Percentiles rank a stretch among this genome's conserved stretches.
Evolutionary conservation across 2,888 invertebrate species (phyloP).

Genomic region (Sinelater perroti): DNA sequence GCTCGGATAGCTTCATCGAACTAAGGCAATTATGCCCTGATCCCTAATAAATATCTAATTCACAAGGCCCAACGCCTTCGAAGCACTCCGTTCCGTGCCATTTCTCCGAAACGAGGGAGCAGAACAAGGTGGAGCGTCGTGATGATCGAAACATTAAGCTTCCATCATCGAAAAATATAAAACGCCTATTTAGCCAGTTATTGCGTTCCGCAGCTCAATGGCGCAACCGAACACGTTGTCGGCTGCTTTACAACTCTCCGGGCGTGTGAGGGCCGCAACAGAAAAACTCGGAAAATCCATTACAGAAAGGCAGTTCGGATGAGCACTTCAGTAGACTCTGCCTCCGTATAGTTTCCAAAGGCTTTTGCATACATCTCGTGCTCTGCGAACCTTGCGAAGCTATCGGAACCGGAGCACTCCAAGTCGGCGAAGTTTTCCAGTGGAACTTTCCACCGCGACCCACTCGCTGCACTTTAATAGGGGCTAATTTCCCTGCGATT

Average conservation of each 20-base stretch:
- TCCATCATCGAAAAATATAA: constrained; percentile 23
- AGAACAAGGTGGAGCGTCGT: constrained; percentile 3
- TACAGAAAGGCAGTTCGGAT: constrained; percentile 26
- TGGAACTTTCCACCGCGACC: neutral
- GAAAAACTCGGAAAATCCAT: constrained; percentile 29
- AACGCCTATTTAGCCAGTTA: constrained; percentile 29
- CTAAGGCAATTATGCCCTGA: constrained; percentile 17
- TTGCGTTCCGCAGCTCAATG: constrained; percentile 27
- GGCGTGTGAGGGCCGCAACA: constrained; percentile 20
- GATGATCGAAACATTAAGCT: constrained; percentile 15
- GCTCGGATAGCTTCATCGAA: constrained; percentile 11
- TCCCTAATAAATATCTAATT: constrained; percentile 21
- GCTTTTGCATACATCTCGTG: constrained; percentile 19
- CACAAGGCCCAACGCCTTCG: neutral
- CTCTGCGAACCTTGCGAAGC: constrained; percentile 2
- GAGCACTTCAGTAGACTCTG: constrained; percentile 23
- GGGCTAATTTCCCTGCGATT: neutral
- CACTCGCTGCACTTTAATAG: neutral
- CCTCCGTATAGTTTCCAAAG: constrained; percentile 17
- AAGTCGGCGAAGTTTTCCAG: neutral
- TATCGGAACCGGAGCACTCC: too few relatives aligned
- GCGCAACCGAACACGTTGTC: constrained; percentile 31
- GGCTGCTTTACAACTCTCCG: constrained; percentile 17
- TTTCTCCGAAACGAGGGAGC: constrained; percentile 1
- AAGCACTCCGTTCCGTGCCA: neutral